phyloP scores from a whole-genome alignment of 1,140 invertebrate species.

The Panagrolaimus sp. region DNA sequence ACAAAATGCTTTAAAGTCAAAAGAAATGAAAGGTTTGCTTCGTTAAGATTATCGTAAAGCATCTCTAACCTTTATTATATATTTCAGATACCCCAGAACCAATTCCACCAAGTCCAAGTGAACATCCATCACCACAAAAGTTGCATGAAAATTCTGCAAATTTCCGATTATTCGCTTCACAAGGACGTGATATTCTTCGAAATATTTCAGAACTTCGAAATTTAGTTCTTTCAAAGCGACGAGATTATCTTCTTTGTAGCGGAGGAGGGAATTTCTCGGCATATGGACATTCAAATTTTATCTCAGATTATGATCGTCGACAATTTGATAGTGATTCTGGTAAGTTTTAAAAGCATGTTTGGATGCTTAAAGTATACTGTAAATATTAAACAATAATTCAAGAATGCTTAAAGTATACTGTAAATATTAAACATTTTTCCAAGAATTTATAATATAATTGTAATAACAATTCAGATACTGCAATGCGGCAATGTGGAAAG shows the following conservation, averaged over 20 bases:
- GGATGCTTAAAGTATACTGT: too few species aligned
- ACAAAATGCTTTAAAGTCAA: constrained; percentile 23
- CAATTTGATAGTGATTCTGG: constrained; percentile 32
- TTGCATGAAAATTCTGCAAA: constrained; percentile 23
- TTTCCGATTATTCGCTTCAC: constrained; percentile 33
- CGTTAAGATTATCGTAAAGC: not conserved
- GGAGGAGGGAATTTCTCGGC: constrained; percentile 28
- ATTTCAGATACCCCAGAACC: constrained; percentile 7
- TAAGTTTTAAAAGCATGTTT: too few species aligned
- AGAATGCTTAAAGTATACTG: too few species aligned
- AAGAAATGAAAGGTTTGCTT: constrained; percentile 7
- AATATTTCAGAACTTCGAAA: constrained; percentile 47
- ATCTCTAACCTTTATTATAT: not conserved
- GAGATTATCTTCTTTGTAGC: constrained; percentile 42
- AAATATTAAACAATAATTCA: too few species aligned
- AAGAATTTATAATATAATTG: too few species aligned
- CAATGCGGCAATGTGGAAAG: constrained; percentile 43
- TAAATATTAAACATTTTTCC: too few species aligned
- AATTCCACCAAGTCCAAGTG: constrained; percentile 5
- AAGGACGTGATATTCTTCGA: constrained; percentile 35
- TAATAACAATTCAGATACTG: constrained; percentile 45
- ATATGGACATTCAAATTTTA: constrained; percentile 42
- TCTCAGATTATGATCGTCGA: constrained; percentile 42
- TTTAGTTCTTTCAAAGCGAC: constrained; percentile 47
- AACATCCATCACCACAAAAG: not conserved